A percentile compares a stretch with the other conserved stretches of the same genome.
phyloP scores from a whole-genome alignment of 2,113 vertebrate species.

The Nymphicus hollandicus region DNA sequence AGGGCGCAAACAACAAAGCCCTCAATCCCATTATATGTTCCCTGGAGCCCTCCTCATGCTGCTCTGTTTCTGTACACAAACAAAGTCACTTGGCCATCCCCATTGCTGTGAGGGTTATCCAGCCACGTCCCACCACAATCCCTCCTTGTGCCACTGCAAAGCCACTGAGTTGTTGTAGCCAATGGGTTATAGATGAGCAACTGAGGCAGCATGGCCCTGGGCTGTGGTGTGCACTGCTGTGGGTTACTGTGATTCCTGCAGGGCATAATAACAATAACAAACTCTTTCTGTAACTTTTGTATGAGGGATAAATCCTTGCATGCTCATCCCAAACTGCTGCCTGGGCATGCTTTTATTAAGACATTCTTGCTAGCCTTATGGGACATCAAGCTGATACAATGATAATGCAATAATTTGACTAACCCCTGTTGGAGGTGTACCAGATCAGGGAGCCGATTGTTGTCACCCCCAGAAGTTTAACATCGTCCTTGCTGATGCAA shows the following conservation, averaged over 20 bases:
- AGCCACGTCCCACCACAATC: neutral
- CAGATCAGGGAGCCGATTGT: fast-evolving
- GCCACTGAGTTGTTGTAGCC: fast-evolving
- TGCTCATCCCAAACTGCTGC: neutral
- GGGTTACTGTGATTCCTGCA: neutral
- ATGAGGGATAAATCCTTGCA: neutral
- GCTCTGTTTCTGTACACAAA: neutral
- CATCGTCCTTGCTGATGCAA: neutral
- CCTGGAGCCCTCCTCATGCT: neutral
- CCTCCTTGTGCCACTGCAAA: fast-evolving
- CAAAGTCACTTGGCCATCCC: neutral
- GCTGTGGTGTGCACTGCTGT: neutral
- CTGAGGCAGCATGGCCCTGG: neutral
- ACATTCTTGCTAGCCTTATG: neutral
- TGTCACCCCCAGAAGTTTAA: neutral
- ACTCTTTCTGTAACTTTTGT: neutral
- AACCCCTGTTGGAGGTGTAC: neutral
- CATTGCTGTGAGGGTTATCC: neutral
- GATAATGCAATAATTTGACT: neutral
- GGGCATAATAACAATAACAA: neutral
- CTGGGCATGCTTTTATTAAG: neutral
- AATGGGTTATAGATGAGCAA: neutral
- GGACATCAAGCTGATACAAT: neutral
- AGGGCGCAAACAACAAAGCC: neutral
- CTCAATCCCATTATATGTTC: neutral